phyloP scores from a whole-genome alignment of 1,140 invertebrate species.

The Helicorthomorpha holstii region DNA sequence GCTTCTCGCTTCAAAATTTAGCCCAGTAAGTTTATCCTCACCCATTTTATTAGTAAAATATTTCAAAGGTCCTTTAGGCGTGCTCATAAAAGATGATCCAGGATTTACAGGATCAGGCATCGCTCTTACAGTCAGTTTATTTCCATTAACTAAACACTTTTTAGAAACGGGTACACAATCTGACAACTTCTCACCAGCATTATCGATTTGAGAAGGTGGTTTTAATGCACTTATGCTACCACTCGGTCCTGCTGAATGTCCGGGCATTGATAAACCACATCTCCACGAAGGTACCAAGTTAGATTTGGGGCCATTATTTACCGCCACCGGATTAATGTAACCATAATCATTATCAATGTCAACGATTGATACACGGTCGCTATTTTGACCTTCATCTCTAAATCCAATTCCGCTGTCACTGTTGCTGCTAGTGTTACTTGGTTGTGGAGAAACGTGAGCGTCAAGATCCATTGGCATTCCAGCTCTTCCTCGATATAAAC shows the following conservation, averaged over 20 bases:
- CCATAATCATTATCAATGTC: constrained; percentile 42
- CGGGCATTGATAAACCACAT: constrained; percentile 2
- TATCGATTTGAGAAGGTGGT: too few species aligned
- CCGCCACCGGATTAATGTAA: not conserved
- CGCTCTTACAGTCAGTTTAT: constrained; percentile 31
- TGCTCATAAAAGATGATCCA: not conserved
- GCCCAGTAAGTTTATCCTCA: not conserved
- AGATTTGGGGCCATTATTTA: not conserved
- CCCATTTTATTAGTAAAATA: not conserved
- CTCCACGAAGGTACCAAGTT: not conserved
- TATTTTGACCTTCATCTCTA: constrained; percentile 49
- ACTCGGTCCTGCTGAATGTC: not conserved
- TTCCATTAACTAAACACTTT: not conserved
- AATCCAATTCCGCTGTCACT: constrained; percentile 90
- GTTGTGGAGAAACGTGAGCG: constrained; percentile 43
- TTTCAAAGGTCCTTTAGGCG: not conserved
- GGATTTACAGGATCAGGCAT: constrained; percentile 27
- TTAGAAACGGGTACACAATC: not conserved
- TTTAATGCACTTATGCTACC: constrained; percentile 6
- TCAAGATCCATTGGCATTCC: constrained; percentile 27
- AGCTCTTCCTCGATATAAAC: constrained; percentile 20
- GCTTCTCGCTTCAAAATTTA: too few species aligned
- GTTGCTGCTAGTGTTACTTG: constrained; percentile 62
- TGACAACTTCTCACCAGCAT: not conserved
- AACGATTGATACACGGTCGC: constrained; percentile 57